These are phyloP conservation scores for Philaethria dido DNA, from an alignment of 2,888 invertebrate genomes.

Conservation along the genomic window DNA sequence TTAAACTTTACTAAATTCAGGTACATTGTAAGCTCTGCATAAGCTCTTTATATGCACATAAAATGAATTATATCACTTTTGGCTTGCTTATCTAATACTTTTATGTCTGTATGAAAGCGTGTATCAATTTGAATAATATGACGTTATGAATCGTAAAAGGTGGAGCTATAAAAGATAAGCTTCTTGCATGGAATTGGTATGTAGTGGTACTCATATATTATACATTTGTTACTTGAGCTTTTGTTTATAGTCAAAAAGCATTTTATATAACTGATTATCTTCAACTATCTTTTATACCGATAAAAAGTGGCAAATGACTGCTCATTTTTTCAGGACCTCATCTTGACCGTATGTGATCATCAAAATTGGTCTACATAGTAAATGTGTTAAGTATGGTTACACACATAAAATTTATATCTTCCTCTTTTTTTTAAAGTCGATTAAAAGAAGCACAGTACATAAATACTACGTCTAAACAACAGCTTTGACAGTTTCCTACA, in stretches of 20 bases:
- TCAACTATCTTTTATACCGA: no score
- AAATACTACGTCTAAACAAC: no score
- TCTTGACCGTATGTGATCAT: no score
- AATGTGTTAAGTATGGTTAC: no score
- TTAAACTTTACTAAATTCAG: not conserved
- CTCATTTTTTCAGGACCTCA: no score
- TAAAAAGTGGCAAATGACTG: no score
- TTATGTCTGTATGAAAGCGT: constrained; percentile 11
- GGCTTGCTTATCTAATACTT: constrained; percentile 6
- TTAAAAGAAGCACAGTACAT: no score
- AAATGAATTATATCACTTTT: constrained; percentile 15
- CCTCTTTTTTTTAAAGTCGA: no score
- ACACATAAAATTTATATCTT: no score
- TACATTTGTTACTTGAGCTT: not conserved
- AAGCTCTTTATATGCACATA: constrained; percentile 1
- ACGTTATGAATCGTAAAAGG: constrained; percentile 22
- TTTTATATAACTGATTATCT: no score
- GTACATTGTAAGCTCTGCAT: not conserved
- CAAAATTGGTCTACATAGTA: no score
- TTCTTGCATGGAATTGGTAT: not conserved
- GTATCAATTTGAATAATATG: constrained; percentile 28
- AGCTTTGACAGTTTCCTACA: no score
- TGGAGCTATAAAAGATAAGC: constrained; percentile 16
- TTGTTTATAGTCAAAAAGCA: not conserved
- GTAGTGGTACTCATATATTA: not conserved